Conservation (phyloP, 2,113 vertebrate genomes). For the Oxyruncus cristatus region DNA sequence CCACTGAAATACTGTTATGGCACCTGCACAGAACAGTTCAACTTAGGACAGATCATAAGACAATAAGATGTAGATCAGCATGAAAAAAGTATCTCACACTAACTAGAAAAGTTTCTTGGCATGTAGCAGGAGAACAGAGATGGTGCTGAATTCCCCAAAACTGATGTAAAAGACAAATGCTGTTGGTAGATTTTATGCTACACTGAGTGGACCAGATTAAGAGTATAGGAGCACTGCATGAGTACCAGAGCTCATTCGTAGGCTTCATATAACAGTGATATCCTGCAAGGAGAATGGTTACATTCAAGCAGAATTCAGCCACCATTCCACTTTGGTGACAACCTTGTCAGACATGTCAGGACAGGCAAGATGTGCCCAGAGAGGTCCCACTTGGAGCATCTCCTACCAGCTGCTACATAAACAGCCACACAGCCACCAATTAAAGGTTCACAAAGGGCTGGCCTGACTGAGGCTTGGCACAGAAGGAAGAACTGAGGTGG, state of each 20-base stretch:
- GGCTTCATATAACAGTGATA: neutral
- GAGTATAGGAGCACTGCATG: rapidly evolving
- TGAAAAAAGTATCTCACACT: neutral
- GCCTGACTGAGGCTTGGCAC: neutral
- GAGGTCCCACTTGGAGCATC: neutral
- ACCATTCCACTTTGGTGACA: neutral
- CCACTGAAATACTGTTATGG: neutral
- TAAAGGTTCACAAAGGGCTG: neutral
- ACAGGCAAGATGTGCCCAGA: neutral
- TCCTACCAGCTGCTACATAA: neutral
- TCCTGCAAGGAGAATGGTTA: neutral
- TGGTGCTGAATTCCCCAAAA: neutral
- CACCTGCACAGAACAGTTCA: neutral
- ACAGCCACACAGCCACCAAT: neutral
- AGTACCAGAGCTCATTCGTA: neutral
- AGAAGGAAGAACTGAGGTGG: neutral
- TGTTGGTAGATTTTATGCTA: neutral
- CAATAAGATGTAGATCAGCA: neutral
- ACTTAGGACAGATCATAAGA: neutral
- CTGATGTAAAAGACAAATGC: neutral
- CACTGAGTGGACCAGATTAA: neutral
- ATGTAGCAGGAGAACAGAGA: neutral
- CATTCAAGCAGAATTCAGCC: neutral
- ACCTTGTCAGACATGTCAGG: neutral
- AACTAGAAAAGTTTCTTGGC: neutral